Evolutionary conservation across 2,797 vertebrate genomes (phyloP), one percentile per base, ranked within the genome.

Genomic region (Anniella stebbinsi): DNA sequence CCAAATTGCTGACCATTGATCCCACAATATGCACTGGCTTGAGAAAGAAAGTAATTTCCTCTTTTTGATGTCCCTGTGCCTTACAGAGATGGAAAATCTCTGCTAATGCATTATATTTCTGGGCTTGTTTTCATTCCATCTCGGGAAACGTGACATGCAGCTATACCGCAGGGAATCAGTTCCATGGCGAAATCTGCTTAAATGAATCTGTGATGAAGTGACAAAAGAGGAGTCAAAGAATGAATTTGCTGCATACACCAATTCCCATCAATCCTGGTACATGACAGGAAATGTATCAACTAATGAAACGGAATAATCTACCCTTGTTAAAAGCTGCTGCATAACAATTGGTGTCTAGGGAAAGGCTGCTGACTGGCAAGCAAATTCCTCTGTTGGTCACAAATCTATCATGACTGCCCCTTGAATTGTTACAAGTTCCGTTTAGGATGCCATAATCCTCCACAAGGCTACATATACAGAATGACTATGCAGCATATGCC

Each of bases 271-370:
- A 93, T 80, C 93, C 78, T 48, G 60, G 88, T 87, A 89, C 88
- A 91, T 94, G 92, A 38, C 89, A 92, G 88, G 91, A 93, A 94
- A 95, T 94, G 84, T 92, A 93, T 94, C 93, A 92, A 87, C 93
- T 94, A 95, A 93, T 90, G 91, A 95, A 96, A 94, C 38, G 57
- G 93, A 91, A 92, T 95, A 91, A 94, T 94, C 89, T 96, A 91
- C 82, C 60, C 73, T 91, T 88, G 86, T 81, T 94, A 85, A 87
- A 28, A 82, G 23, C 48, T 80, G 86, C 82, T 38, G 67, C 25
- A 72, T 80, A 90, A 67, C 15, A 90, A 89, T 87, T 90, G 84
- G n/a, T 67, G 48, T 91, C 87, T 82, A 45, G 87, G 80, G 87
- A 75, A 86, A 75, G 25, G 83, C 86, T 77, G 63, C 70, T 80